Evolutionary conservation across 2,113 vertebrate species (phyloP), one percentile per base, ranked within the genome.

Genomic region (Cyrtonyx montezumae): DNA sequence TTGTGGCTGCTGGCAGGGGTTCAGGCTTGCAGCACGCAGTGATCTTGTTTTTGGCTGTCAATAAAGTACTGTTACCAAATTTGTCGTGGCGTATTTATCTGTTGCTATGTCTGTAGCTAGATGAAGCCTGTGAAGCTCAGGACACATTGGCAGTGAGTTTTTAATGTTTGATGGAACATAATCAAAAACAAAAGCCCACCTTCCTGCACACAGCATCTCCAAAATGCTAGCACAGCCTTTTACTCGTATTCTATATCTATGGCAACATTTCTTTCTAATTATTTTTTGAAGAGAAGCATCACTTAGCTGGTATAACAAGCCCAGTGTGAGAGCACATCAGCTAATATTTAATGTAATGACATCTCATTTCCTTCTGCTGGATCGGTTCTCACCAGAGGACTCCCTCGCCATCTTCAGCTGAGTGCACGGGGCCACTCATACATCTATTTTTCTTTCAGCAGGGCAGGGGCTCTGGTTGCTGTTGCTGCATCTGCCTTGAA

Each of bases 51-150:
- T 90, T 88, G 88, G 79, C 87, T 1, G 2, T 94, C 96, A 94
- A 81, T 92, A 95, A 92, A 91, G 48, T 69, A 92, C 42, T 76
- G 84, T 94, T 93, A 94, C 93, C 91, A 96, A 94, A 95, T 97
- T 84, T 91, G 75, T 83, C 23, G 1, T 66, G n/a, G 53, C 8
- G 4, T 89, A 95, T 94, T 95, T 96, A 93, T 97, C 94, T 95
- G 94, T 94, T 97, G 89, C 92, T 94, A 85, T 79, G 89, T 94
- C 92, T 96, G 90, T 87, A 91, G 86, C 61, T 87, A 88, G 85
- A 93, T 36, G 83, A 90, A 90, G 79, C 88, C 61, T 89, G 61
- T 48, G 88, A 91, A 94, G 34, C 87, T 93, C 73, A 59, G 89
- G 88, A 90, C 15, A 5, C 83, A 81, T 74, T 96, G 95, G 87